Base-by-base conservation (phyloP, 1,140 invertebrate species). In the Arion vulgaris region DNA sequence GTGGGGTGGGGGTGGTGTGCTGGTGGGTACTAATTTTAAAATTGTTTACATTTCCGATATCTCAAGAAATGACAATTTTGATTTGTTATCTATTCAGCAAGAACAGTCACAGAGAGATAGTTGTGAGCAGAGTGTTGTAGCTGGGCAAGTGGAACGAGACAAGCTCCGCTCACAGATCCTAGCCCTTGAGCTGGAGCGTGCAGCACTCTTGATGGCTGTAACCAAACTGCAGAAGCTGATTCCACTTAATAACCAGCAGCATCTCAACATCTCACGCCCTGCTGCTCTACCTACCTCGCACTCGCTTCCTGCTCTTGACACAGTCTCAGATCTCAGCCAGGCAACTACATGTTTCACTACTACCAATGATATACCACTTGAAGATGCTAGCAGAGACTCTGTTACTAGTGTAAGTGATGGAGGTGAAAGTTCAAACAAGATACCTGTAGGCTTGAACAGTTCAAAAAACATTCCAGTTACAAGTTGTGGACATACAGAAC, bases 161-260 rank as follows among this genome's bases (percentile, higher is more conserved):
- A 91, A 91, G 73, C 85, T 91, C 15, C 89, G 89, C 78, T 89
- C 89, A 28, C 89, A 91, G 53, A 87, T 91, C 39, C 87, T 87
- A 15, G 88, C 89, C 13, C 77, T 92, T 19, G 91, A 92, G 79
- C 80, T 92, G 28, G 91, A 92, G 81, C 75, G 91, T 13, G 80
- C 87, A n/a, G 90, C 90, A 49, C 86, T 91, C 38, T 80, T 92
- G 23, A 88, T 87, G 39, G 86, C 89, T 11, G 89, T 91, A 15
- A 76, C 86, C 26, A 90, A 86, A 69, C 83, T 91, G 73, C 83
- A 86, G 81, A 85, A 87, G 19, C 81, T 82, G 15, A 74, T 91
- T 34, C 87, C 90, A 0, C 87, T 86, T 38, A 84, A 83, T 0
- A 85, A 86, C 13, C 82, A 85, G 71, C 72, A 84, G 15, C 81